A percentile compares a stretch with the other conserved stretches of the same genome.
Evolutionary conservation across 2,113 vertebrate species (phyloP).

Genomic region (Percina caprodes): DNA sequence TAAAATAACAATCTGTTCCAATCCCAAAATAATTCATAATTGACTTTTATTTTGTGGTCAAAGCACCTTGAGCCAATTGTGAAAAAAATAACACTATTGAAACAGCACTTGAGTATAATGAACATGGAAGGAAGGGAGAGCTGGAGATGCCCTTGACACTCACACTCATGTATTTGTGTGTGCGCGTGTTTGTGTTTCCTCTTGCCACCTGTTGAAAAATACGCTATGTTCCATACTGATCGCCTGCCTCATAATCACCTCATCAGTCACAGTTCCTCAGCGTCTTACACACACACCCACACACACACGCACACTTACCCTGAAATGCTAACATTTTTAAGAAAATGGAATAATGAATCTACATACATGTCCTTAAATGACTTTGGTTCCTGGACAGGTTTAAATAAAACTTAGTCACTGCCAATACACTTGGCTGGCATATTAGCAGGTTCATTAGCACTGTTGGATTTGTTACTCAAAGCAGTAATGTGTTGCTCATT

Average conservation of each 20-base stretch:
- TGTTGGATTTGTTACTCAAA: constrained; percentile 22
- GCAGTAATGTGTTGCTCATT: constrained; percentile 7
- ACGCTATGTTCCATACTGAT: constrained; percentile 48
- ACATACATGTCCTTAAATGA: constrained; percentile 6
- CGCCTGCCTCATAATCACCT: constrained; percentile 50
- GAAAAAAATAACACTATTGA: not conserved
- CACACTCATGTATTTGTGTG: not conserved
- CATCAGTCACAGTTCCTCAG: constrained; percentile 56
- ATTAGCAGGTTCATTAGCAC: constrained; percentile 36
- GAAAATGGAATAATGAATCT: constrained; percentile 20
- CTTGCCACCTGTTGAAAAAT: constrained; percentile 54
- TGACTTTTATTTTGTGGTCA: not conserved
- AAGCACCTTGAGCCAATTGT: not conserved
- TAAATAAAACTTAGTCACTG: constrained; percentile 16
- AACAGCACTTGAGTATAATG: not conserved
- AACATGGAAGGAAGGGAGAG: constrained; percentile 7
- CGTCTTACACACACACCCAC: not conserved
- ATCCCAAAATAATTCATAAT: too few relatives aligned
- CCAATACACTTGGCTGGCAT: constrained; percentile 5
- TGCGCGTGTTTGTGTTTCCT: not conserved
- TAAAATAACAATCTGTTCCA: too few relatives aligned
- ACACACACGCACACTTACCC: not conserved
- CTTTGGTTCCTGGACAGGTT: constrained; percentile 20
- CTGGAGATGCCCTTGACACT: not conserved
- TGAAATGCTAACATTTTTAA: not conserved